Conservation (phyloP, 1,140 invertebrate species). For the Drosophila nigromelanica region DNA sequence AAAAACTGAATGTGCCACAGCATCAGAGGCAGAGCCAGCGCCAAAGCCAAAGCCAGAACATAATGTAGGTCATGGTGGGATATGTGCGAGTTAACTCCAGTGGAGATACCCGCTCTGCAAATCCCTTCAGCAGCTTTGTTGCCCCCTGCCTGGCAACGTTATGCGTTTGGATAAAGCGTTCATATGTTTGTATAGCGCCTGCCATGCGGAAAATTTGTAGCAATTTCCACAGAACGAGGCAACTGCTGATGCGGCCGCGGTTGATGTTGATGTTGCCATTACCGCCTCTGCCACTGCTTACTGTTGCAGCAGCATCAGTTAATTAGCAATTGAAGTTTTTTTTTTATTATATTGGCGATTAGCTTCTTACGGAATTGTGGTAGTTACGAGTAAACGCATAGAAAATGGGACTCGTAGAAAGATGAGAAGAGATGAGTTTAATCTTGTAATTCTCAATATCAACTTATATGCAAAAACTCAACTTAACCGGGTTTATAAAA, state of each 20-base stretch:
- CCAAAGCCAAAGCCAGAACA: constrained; percentile 13
- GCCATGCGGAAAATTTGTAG: constrained; percentile 53
- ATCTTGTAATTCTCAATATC: not conserved
- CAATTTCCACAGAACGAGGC: constrained; percentile 39
- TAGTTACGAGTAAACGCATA: constrained; percentile 2
- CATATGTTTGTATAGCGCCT: constrained; percentile 39
- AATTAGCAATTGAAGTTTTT: constrained; percentile 41
- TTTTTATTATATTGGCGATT: constrained; percentile 48
- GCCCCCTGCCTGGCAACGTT: not conserved
- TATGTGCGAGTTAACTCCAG: constrained; percentile 36
- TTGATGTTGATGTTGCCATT: constrained; percentile 27
- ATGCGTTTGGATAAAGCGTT: constrained; percentile 32
- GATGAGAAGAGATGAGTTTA: not conserved
- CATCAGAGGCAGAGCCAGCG: constrained; percentile 16
- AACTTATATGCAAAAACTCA: no score
- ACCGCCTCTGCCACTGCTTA: not conserved
- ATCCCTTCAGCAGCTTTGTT: not conserved
- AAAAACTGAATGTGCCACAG: constrained; percentile 7
- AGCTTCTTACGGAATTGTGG: constrained; percentile 8
- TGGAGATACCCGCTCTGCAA: constrained; percentile 16
- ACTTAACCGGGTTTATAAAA: not conserved
- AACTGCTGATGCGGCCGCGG: constrained; percentile 24
- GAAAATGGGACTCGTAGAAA: not conserved
- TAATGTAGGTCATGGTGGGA: constrained; percentile 68
- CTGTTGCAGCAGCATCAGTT: constrained; percentile 29